Evolutionary conservation across 2,113 vertebrate genomes (phyloP).

Genomic region (Coptodon bakossiorum): DNA sequence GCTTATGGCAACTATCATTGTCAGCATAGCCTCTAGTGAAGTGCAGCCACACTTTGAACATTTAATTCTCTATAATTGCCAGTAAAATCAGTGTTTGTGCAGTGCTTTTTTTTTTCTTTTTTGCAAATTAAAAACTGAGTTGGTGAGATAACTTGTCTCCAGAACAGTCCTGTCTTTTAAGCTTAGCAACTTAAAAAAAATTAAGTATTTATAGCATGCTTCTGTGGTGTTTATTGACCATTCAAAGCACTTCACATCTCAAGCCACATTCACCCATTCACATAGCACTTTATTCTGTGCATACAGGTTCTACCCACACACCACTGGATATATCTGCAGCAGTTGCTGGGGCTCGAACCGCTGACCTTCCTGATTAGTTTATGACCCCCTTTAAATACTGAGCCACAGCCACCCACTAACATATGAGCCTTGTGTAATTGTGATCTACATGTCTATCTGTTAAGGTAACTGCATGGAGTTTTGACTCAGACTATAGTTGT

Average conservation of each 20-base stretch:
- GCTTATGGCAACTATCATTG: neutral
- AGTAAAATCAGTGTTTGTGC: neutral
- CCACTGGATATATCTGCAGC: neutral
- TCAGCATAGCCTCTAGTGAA: neutral
- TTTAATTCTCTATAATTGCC: neutral
- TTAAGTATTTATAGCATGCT: neutral
- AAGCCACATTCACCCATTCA: neutral
- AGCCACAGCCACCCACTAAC: neutral
- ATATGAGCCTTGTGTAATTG: neutral
- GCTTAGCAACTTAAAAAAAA: neutral
- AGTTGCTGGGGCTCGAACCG: neutral
- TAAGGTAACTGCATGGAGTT: neutral
- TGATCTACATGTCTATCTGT: neutral
- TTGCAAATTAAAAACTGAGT: neutral
- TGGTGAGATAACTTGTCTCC: neutral
- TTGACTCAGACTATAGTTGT: neutral
- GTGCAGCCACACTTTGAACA: neutral
- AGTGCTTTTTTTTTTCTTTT: neutral
- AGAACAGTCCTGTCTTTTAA: neutral
- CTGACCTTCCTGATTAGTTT: neutral
- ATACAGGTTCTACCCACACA: neutral
- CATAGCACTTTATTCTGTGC: neutral
- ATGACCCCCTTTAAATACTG: neutral
- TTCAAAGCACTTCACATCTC: neutral
- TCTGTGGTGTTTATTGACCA: neutral